Base-by-base conservation (phyloP, 2,797 vertebrate species). In the Platyrinchus mystaceus region DNA sequence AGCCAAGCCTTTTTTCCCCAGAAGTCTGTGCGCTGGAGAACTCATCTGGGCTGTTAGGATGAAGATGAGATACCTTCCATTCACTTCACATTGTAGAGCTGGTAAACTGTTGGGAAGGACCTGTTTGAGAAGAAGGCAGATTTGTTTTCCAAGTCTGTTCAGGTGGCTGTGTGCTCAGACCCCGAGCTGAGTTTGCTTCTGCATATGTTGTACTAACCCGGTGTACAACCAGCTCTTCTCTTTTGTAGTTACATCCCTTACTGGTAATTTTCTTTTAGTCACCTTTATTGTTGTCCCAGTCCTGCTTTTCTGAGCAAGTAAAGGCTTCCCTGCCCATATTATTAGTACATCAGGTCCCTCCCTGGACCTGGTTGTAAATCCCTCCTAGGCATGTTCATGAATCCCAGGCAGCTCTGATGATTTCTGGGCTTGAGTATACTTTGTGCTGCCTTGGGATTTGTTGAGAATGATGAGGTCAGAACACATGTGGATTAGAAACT, bases 121-220 rank as follows among this genome's bases (percentile, higher is more conserved):
- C 7, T 67, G 34, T 52, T 23, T 26, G 64, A 43, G 41, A 58
- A 62, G 43, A 37, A 12, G 2, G 4, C 15, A 3, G 3, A 3
- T 70, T 67, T 68, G 26, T 67, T 41, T 49, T 37, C 56, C 46
- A 14, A 18, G 41, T 1, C 20, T 27, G 7, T 63, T 73, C 8
- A 1, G 7, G 24, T 47, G n/a, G 14, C 47, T 28, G 15, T 0
- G 0, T 59, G 52, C 30, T 67, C 36, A 9, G 13, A 14, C 41
- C 14, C 37, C 0, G 0, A 32, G 34, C 41, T 47, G 52, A 34
- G 49, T 18, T 80, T 30, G 44, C 36, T 59, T 44, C 60, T 63
- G 30, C 6, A 0, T 6, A 0, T 3, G 17, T 41, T 34, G 32
- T 12, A 7, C 23, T 30, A 37, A 21, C 44, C 0, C 9, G 24